Conservation (phyloP, 2,888 invertebrate genomes). For the Tolmerus cingulatus region DNA sequence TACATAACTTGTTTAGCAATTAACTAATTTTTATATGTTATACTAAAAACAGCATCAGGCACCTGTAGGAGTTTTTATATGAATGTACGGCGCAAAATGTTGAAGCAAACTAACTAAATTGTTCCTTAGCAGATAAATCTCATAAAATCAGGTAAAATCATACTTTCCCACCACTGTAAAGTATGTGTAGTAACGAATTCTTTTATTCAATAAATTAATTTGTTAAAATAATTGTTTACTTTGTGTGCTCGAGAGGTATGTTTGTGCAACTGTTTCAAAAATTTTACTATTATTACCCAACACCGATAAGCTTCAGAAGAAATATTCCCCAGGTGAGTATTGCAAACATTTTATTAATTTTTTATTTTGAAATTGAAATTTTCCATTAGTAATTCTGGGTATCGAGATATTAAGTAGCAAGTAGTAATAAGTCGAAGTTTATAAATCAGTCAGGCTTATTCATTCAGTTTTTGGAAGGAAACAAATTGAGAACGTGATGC, state of each 20-base stretch:
- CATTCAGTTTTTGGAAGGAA: neutral
- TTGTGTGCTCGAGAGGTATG: neutral
- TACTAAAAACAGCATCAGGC: neutral
- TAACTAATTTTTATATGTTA: slow-evolving; percentile 22
- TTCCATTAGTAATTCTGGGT: too few species aligned
- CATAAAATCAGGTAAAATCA: neutral
- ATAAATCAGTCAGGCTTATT: neutral
- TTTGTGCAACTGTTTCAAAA: too few species aligned
- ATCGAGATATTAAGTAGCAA: too few species aligned
- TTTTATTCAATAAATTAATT: neutral
- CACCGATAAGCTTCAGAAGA: neutral
- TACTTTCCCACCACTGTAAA: slow-evolving; percentile 19
- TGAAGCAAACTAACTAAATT: neutral
- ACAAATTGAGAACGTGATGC: neutral
- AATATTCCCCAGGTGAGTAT: neutral
- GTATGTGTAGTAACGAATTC: neutral
- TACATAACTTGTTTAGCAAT: slow-evolving; percentile 27
- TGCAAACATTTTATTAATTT: neutral
- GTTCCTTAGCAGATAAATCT: neutral
- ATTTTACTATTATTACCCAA: neutral
- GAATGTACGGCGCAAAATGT: neutral
- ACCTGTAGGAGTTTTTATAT: neutral
- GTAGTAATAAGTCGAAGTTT: neutral
- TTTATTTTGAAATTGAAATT: neutral
- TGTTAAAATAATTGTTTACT: neutral